A percentile compares a stretch with the other conserved stretches of the same genome.
phyloP scores from a whole-genome alignment of 2,888 invertebrate species.

The Phengaris arion region DNA sequence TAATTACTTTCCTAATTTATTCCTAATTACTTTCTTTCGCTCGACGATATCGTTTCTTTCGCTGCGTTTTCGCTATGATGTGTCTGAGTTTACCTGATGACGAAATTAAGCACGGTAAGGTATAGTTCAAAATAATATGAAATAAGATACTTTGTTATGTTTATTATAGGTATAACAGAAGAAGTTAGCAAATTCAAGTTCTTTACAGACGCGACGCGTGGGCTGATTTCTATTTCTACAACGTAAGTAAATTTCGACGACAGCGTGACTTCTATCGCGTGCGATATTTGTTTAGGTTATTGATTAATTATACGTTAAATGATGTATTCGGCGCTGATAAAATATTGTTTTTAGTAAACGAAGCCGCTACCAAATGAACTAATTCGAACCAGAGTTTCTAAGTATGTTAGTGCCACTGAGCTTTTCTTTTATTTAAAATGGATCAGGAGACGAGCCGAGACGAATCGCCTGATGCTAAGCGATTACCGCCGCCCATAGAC shows the following conservation, averaged over 20 bases:
- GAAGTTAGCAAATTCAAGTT: background rate
- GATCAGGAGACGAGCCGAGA: too few relatives aligned
- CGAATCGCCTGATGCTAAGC: too few relatives aligned
- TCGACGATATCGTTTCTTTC: background rate
- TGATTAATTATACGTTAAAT: background rate
- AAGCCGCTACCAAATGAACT: background rate
- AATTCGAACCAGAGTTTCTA: too few relatives aligned
- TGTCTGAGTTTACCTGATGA: background rate
- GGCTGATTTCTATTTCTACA: background rate
- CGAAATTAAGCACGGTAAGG: background rate
- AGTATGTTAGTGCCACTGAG: too few relatives aligned
- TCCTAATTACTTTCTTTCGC: background rate
- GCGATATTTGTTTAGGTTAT: background rate
- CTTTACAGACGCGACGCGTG: background rate
- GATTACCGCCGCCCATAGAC: too few relatives aligned
- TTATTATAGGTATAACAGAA: background rate
- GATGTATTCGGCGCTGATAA: background rate
- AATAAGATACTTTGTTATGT: background rate
- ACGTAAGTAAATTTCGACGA: conserved; percentile 5
- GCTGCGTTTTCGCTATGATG: background rate
- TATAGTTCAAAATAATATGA: conserved; percentile 6
- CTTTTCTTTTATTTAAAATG: too few relatives aligned
- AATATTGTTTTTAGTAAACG: background rate
- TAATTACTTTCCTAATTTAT: too few relatives aligned
- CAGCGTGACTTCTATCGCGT: conserved; percentile 25